Evolutionary conservation across 2,888 invertebrate genomes (phyloP).

Genomic region (Ophonus ardosiacus): DNA sequence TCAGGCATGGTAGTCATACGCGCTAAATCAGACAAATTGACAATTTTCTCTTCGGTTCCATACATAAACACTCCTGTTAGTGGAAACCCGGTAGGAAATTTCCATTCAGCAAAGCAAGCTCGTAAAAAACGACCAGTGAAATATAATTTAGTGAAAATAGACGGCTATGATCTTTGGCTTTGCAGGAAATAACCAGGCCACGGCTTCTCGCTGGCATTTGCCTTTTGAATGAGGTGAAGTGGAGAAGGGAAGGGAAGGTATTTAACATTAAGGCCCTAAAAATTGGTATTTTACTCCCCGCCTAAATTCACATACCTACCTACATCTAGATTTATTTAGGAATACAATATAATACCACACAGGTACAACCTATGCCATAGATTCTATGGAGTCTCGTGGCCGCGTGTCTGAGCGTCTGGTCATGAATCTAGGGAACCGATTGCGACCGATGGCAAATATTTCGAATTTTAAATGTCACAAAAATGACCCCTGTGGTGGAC

Average conservation of each 20-base stretch:
- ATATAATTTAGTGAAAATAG: slow-evolving; percentile 48
- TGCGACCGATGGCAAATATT: no score
- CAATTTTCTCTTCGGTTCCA: neutral
- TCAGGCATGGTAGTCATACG: neutral
- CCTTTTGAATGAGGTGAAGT: neutral
- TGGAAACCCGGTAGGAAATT: neutral
- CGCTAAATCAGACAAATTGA: slow-evolving; percentile 11
- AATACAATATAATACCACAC: no score
- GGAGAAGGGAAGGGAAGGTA: neutral
- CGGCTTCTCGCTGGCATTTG: neutral
- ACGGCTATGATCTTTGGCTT: slow-evolving; percentile 28
- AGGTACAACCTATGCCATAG: no score
- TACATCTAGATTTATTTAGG: no score
- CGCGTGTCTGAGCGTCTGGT: no score
- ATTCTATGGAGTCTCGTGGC: no score
- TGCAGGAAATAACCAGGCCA: neutral
- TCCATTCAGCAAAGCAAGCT: slow-evolving; percentile 30
- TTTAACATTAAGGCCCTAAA: neutral
- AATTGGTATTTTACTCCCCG: neutral
- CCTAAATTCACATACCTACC: neutral
- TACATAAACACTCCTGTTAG: slow-evolving; percentile 2
- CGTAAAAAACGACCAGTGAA: slow-evolving; percentile 47
- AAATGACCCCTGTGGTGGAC: no score
- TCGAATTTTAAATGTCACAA: no score
- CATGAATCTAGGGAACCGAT: no score